Evolutionary conservation across 2,113 vertebrate genomes (phyloP), one percentile per base, ranked within the genome.

Genomic region (Passer montanus): DNA sequence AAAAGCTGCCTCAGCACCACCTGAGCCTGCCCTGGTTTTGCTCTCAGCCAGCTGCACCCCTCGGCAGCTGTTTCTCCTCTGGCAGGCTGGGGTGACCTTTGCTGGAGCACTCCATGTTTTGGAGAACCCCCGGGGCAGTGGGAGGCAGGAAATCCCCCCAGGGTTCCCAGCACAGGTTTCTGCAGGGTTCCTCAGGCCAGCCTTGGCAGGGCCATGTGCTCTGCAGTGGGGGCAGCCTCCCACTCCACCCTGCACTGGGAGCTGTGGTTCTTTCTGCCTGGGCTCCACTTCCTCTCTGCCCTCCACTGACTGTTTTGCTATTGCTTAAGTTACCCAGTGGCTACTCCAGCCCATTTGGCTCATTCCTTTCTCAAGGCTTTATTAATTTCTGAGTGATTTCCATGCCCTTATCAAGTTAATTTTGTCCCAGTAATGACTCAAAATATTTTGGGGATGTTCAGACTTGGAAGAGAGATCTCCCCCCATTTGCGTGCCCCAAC

Each of bases 101-200:
- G 82, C 83, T 80, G 31, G 44, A 77, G 72, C 56, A 2, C 60
- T 68, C 56, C 35, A n/a, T 39, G 68, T 8, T 62, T 41, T 92
- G 90, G 94, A 95, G 96, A 97, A 81, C 44, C 33, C 89, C 89
- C 7, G 27, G 77, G 39, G 68, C 64, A 87, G 85, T 64, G 93
- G 93, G 80, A 90, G 94, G 94, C 60, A 96, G 95, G 92, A 90
- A 96, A 93, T 96, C 93, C 95, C 95, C 96, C 69, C 49, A 39
- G 75, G 89, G 79, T 55, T 97, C 90, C 95, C 92, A 18, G 92
- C 82, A 63, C 70, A 94, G 94, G 93, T 85, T 83, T 35, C 72
- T 86, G 77, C 59, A 85, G 82, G 33, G 66, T 47, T 93, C 93
- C 90, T 91, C 87, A 89, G 88, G 83, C 30, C 72, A 75, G 82